Evolutionary conservation across 2,113 vertebrate species (phyloP), one percentile per base, ranked within the genome.

Genomic region (Macheiramphus alcinus): DNA sequence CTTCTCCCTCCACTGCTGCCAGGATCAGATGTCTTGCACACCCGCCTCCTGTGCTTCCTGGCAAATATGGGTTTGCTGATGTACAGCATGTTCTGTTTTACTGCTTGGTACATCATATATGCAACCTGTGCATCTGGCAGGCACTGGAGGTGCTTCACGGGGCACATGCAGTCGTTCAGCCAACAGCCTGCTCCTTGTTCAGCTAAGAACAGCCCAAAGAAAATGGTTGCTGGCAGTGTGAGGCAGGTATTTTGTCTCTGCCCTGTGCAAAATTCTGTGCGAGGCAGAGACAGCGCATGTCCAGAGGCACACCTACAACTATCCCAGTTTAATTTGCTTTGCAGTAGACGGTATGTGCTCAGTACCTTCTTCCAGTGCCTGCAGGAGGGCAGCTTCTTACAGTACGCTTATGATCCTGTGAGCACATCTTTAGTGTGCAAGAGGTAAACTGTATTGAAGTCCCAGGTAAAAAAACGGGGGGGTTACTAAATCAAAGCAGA

Each of bases 321-420:
- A 34, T 4, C 13, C 40, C 43, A 21, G 34, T 34, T 72, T 52
- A 14, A 31, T 83, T 56, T 88, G 14, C 66, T 88, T 70, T 88
- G 66, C n/a, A 36, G 47, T 8, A 66, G 40, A 10, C 1, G 1
- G 9, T 42, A 23, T 63, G 34, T 65, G 48, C 50, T 70, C 40
- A 47, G 21, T 13, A 32, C 48, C 58, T 88, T 47, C 62, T 84
- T 48, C 43, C 53, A 68, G 19, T 52, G 48, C 43, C 53, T 62
- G 58, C 17, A 79, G 67, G 58, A 88, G 8, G 22, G 18, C 40
- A 88, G 13, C 38, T 56, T 58, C 25, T 38, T 55, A 29, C 8
- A 10, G 15, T 40, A 38, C 0, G 0, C 18, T 50, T 80, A 26
- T 21, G 32, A 52, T 65, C 2, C 0, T 21, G 38, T 40, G n/a